Evolutionary conservation across 2,797 vertebrate genomes (phyloP).

Genomic region (Diglossa cyanea): DNA sequence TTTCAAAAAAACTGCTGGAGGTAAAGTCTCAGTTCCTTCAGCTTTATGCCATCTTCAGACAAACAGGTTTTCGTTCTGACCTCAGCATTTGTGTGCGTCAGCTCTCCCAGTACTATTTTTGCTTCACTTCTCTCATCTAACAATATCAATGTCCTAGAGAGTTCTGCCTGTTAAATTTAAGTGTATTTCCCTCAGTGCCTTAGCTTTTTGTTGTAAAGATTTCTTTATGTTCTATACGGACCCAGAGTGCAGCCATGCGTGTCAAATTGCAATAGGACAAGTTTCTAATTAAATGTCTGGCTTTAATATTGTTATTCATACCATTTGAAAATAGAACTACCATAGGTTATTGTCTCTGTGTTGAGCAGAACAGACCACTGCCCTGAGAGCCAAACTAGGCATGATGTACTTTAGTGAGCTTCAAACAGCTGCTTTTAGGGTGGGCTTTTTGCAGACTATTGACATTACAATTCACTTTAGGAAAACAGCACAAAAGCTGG

Average conservation of each 20-base stretch:
- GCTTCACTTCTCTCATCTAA: conserved; percentile 40
- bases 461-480: background rate
- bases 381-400: background rate
- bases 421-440: background rate
- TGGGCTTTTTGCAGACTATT: rapidly evolving
- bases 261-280: background rate
- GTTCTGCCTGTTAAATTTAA: conserved; percentile 44
- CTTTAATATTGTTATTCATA: background rate
- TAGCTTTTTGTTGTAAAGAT: background rate
- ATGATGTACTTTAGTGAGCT: background rate
- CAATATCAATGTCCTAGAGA: conserved; percentile 58
- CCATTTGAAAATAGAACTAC: background rate
- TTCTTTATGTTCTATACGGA: background rate
- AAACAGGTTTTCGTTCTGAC: conserved; percentile 61
- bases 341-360: background rate
- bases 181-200: background rate
- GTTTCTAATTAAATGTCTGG: background rate
- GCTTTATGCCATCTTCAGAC: conserved; percentile 53
- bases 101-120: conserved; percentile 59
- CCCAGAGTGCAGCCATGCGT: background rate
- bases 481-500: background rate
- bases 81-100: conserved; percentile 61
- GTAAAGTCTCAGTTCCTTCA: conserved; percentile 42
- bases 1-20: conserved; percentile 54
- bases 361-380: background rate